Percentiles rank a stretch among this genome's conserved stretches.
Evolutionary conservation across 2,797 vertebrate species (phyloP).

Genomic region (Xyrichtys novacula): DNA sequence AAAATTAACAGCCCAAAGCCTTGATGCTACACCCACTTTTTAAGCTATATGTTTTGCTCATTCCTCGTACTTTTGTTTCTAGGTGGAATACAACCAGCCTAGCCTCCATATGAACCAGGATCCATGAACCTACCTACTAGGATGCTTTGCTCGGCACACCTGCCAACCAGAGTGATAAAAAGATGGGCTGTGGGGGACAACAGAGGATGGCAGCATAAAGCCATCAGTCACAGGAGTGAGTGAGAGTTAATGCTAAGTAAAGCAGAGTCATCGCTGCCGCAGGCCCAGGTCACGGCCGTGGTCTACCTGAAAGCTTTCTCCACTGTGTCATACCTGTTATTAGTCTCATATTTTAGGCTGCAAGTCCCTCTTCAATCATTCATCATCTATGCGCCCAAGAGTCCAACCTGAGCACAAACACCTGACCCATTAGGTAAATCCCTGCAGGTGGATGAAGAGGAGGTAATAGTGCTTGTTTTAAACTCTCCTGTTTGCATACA

Average conservation of each 20-base stretch:
- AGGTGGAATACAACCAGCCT: too few species aligned
- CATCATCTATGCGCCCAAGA: constrained; percentile 19
- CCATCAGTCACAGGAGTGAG: constrained; percentile 62
- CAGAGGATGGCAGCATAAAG: constrained; percentile 53
- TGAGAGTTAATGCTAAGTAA: constrained; percentile 65
- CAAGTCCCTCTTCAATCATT: constrained; percentile 43
- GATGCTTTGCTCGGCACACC: constrained; percentile 30
- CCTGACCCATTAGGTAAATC: constrained; percentile 17
- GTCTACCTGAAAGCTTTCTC: constrained; percentile 59
- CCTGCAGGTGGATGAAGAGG: neutral
- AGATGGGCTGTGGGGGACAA: constrained; percentile 6
- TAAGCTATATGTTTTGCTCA: too few species aligned
- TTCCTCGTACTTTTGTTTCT: too few species aligned
- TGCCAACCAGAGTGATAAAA: constrained; percentile 38
- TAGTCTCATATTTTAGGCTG: constrained; percentile 60
- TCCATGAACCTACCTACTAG: constrained; percentile 41
- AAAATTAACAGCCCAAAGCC: too few species aligned
- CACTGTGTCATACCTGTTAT: constrained; percentile 54
- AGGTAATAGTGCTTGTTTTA: constrained; percentile 10
- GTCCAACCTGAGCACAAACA: constrained; percentile 16
- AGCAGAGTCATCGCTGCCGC: constrained; percentile 69
- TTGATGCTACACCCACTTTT: too few species aligned
- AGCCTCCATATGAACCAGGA: constrained; percentile 37
- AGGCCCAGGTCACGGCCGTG: constrained; percentile 64
- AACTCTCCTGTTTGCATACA: neutral